Base-by-base conservation (phyloP, 2,797 vertebrate species). In the Hozukius guyotensis region DNA sequence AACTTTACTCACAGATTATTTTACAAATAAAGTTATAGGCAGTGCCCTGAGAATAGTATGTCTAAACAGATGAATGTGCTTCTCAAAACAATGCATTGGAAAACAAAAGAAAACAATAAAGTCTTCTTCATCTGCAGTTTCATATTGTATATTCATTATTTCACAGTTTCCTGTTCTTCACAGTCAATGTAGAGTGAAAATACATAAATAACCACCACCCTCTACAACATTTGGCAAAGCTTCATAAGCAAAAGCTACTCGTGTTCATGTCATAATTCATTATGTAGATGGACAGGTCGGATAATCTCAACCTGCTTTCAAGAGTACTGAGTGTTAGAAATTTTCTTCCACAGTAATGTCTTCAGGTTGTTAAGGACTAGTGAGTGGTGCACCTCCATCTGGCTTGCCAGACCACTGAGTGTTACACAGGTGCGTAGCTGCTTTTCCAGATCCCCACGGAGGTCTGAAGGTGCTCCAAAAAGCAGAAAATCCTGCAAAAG, bases 341-440 rank as follows among this genome's bases (percentile, higher is more conserved):
- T 99, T 93, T 97, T 95, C 93, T 97, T 98, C 98, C 99, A 99
- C 57, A 99, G 94, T 77, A 99, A 92, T 0, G 97, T 97, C 94
- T 99, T 99, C 72, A 99, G 97, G 92, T 99, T 99, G 95, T 97
- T 99, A 6, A 99, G 96, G 80, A 99, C 97, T 3, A 99, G 95
- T 0, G 99, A 97, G 82, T 99, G 99, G 87, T 97, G 98, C 16
- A 98, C 98, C 85, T 99, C 98, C 97, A 99, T 98, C 92, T 99
- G 98, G 75, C 97, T 97, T 36, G 98, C 98, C 87, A 97, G 91
- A 4, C 98, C 98, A 0, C 97, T 99, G 77, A 99, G 97, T 0
- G 97, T 99, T 89, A 96, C 96, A 36, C 99, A 99, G 10, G 97
- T 98, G 81, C 97, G 96, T 8, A 99, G 95, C 94, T 99, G 98